These are phyloP conservation scores for Gymnocypris eckloni DNA, from an alignment of 2,797 vertebrate species.

Conservation along the genomic window DNA sequence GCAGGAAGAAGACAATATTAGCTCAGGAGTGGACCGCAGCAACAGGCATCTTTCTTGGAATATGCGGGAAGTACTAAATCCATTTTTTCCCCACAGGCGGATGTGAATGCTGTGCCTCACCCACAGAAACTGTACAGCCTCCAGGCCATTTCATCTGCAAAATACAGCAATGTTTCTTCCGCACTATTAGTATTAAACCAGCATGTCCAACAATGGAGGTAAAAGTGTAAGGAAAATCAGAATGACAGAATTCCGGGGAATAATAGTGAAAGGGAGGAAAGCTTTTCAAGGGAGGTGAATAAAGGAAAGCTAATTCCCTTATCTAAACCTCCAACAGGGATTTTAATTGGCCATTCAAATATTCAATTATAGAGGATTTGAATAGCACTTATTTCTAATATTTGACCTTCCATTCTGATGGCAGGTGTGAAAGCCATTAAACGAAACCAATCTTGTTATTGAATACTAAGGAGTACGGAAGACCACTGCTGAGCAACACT, in stretches of 20 bases:
- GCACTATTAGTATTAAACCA: slow-evolving; percentile 75
- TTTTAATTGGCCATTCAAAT: slow-evolving; percentile 78
- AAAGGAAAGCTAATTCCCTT: slow-evolving; percentile 70
- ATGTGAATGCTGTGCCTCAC: slow-evolving; percentile 70
- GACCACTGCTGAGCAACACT: slow-evolving; percentile 45
- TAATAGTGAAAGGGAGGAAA: slow-evolving; percentile 64
- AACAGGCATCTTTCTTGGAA: slow-evolving; percentile 47
- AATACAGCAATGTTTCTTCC: slow-evolving; percentile 69
- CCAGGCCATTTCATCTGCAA: slow-evolving; percentile 72
- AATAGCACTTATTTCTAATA: slow-evolving; percentile 76
- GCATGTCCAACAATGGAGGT: slow-evolving; percentile 61
- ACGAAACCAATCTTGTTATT: slow-evolving; percentile 67
- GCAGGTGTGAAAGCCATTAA: slow-evolving; percentile 65
- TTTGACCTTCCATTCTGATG: slow-evolving; percentile 71
- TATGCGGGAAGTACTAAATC: slow-evolving; percentile 76
- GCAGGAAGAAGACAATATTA: not conserved
- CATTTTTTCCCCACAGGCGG: slow-evolving; percentile 66
- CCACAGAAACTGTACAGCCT: slow-evolving; percentile 72
- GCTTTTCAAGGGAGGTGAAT: slow-evolving; percentile 72
- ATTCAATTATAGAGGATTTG: slow-evolving; percentile 75
- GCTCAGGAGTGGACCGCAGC: slow-evolving; percentile 36
- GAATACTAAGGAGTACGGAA: slow-evolving; percentile 56
- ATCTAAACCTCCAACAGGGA: slow-evolving; percentile 71
- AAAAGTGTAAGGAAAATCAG: not conserved
- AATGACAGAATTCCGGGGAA: slow-evolving; percentile 47